Evolutionary conservation across 2,888 invertebrate species (phyloP).

Genomic region (Pyrgus malvae): DNA sequence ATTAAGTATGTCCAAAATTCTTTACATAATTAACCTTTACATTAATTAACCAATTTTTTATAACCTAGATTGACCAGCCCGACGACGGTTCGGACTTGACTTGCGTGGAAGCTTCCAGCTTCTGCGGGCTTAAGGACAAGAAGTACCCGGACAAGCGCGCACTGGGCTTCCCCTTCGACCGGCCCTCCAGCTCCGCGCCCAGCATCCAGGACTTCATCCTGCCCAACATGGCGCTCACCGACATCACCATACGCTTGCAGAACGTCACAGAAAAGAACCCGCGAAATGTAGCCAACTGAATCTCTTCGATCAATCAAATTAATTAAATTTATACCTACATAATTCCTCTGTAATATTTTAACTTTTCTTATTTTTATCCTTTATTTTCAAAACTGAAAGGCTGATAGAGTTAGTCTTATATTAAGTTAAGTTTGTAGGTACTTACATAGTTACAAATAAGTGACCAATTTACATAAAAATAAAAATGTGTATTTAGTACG

Average conservation of each 20-base stretch:
- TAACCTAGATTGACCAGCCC: not conserved
- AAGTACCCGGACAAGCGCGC: constrained; percentile 90
- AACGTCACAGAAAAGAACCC: constrained; percentile 74
- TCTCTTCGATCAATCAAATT: too few species aligned
- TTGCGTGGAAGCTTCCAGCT: constrained; percentile 89
- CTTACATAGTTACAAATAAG: too few species aligned
- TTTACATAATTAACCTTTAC: not conserved
- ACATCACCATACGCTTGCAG: constrained; percentile 83
- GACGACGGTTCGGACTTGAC: constrained; percentile 45
- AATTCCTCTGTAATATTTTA: too few species aligned
- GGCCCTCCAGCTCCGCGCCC: constrained; percentile 81
- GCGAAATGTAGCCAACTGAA: constrained; percentile 48
- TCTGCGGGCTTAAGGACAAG: constrained; percentile 89
- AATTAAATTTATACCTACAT: too few species aligned
- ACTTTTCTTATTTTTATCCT: too few species aligned
- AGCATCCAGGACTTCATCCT: constrained; percentile 85
- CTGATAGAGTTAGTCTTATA: too few species aligned
- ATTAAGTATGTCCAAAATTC: too few species aligned
- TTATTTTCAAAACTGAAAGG: too few species aligned
- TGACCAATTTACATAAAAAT: too few species aligned
- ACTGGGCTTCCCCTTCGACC: constrained; percentile 93
- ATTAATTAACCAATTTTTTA: not conserved
- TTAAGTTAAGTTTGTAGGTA: too few species aligned
- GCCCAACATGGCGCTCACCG: constrained; percentile 86
- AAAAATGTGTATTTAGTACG: too few species aligned